Conservation (phyloP, 2,888 invertebrate species). For the Chrysomela aeneicollis region DNA sequence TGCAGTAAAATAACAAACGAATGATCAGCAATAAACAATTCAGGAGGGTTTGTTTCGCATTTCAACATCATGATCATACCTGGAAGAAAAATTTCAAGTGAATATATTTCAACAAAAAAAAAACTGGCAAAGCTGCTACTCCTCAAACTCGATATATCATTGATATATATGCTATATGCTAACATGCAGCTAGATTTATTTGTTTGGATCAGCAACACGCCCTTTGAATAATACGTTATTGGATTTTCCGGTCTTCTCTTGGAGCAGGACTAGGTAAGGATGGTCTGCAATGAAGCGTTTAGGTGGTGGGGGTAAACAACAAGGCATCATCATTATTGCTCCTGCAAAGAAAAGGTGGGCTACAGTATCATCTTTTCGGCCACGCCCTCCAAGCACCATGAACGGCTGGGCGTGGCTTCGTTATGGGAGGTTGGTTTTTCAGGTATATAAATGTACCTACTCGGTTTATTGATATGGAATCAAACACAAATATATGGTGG, state of each 20-base stretch:
- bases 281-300: slow-evolving; percentile 33
- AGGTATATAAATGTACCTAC: no score
- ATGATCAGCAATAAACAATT: slow-evolving; percentile 20
- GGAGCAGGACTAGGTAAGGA: slow-evolving; percentile 32
- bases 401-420: no score
- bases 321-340: slow-evolving; percentile 23
- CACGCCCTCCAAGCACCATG: background rate
- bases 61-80: background rate
- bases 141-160: no score
- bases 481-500: no score
- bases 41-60: background rate
- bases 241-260: background rate
- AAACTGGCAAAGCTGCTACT: no score
- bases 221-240: background rate
- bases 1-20: slow-evolving; percentile 16
- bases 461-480: no score
- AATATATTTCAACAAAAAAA: no score
- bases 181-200: no score
- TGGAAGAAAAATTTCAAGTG: background rate
- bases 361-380: background rate
- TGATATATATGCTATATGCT: no score
- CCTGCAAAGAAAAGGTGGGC: slow-evolving; percentile 4
- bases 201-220: background rate
- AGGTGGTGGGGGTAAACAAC: slow-evolving; percentile 14
- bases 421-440: no score